phyloP scores from a whole-genome alignment of 2,797 vertebrate genomes.

The Pantherophis vulpinus region DNA sequence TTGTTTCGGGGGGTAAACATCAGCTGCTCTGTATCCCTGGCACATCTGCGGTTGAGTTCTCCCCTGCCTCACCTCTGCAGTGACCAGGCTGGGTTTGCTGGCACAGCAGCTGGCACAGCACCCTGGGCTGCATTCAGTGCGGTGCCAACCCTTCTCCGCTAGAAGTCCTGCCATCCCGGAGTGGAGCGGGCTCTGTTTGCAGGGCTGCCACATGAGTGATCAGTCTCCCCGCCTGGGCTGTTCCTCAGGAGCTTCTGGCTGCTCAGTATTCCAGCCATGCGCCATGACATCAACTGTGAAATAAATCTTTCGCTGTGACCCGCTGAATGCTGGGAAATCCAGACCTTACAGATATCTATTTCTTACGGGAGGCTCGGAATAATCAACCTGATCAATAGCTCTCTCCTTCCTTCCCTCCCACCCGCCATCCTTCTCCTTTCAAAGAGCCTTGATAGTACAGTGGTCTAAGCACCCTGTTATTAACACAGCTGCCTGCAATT shows the following conservation, averaged over 20 bases:
- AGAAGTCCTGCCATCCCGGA: neutral
- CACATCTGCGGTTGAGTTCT: accelerated
- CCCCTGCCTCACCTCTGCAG: no score
- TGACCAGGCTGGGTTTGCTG: neutral
- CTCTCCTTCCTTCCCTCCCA: neutral
- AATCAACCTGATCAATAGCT: neutral
- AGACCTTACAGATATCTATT: neutral
- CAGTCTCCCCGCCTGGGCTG: neutral
- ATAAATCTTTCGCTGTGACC: neutral
- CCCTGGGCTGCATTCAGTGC: neutral
- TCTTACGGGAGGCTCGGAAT: neutral
- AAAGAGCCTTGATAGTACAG: no score
- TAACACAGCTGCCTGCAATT: no score
- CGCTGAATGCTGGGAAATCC: neutral
- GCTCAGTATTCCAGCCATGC: neutral
- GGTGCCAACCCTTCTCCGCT: neutral
- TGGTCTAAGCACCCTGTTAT: no score
- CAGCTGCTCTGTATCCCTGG: neutral
- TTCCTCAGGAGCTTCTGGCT: neutral
- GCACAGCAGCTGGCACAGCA: neutral
- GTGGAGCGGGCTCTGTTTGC: neutral
- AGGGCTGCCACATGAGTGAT: neutral
- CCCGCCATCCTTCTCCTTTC: neutral
- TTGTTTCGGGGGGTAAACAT: neutral
- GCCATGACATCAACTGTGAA: neutral